Evolutionary conservation across 2,113 vertebrate genomes (phyloP).

Genomic region (Nanorana parkeri): DNA sequence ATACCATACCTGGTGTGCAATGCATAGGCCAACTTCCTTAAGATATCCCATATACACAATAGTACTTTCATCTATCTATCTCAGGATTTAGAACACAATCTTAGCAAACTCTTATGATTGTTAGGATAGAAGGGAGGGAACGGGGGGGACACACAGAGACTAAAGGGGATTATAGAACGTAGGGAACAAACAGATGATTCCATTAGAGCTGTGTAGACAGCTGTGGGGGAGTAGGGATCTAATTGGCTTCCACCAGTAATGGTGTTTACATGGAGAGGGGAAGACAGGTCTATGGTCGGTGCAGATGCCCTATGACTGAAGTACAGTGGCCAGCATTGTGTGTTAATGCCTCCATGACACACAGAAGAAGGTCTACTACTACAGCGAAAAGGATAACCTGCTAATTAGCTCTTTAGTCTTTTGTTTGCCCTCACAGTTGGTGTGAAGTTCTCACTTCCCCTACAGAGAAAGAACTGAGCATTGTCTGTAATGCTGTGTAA

Average conservation of each 20-base stretch:
- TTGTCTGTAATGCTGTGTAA: constrained; percentile 18
- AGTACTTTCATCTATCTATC: not conserved
- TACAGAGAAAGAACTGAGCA: constrained; percentile 15
- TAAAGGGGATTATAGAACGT: not conserved
- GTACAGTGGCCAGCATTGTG: constrained; percentile 3
- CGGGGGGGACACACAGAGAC: too few relatives aligned
- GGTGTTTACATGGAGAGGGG: not conserved
- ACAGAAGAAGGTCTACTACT: not conserved
- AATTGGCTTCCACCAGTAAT: not conserved
- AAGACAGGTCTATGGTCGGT: not conserved
- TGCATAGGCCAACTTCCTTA: not conserved
- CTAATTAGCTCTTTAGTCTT: constrained; percentile 35
- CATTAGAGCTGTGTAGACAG: constrained; percentile 22
- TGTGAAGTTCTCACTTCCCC: constrained; percentile 40
- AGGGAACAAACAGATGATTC: constrained; percentile 15
- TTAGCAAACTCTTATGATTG: not conserved
- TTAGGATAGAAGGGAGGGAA: not conserved
- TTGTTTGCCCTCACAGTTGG: constrained; percentile 2
- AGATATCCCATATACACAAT: not conserved
- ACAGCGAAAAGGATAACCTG: constrained; percentile 1
- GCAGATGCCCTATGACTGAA: not conserved
- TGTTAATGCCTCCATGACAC: not conserved
- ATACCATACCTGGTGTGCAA: not conserved
- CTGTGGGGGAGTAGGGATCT: not conserved
- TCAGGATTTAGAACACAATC: not conserved